Base-by-base conservation (phyloP, 2,888 invertebrate species). In the Polydesmus complanatus region DNA sequence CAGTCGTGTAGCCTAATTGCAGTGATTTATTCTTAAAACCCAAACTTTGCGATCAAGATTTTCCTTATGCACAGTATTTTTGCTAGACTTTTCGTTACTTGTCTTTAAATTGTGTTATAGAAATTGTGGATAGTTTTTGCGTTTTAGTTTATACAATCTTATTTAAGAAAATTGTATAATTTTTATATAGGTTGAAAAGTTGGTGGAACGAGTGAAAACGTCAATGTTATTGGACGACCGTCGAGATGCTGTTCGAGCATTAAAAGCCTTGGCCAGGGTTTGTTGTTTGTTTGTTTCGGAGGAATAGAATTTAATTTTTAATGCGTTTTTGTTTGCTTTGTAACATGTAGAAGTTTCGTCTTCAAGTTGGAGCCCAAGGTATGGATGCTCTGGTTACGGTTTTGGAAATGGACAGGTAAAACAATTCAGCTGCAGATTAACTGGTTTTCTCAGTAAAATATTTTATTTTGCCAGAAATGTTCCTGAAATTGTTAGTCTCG, bases 301-400 rank as follows among this genome's bases (percentile, higher is more conserved):
- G 5, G 37, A 37, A 8, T 14, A 37, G 14, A 37, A 14, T 37
- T 37, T 37, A 22, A 54, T 27, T 19, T 27, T n/a, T 5, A 27
- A 55, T 54, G 26, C 19, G 27, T 18, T 3, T 61, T 51, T 61
- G 27, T 57, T 23, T 37, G 67, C 91, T 91, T n/a, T n/a, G n/a
- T n/a, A n/a, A n/a, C n/a, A n/a, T n/a, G 0, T 81, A 88, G 72
- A 94, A 92, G 70, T 94, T 90, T 73, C 82, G 97, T 1, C 82
- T 98, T 26, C 95, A 97, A 75, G 97, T 99, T 47, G 98, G 97
- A 2, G 93, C 94, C 0, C 90, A 71, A 83, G 96, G 87, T 78
- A 88, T 73, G 86, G 88, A 64, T 73, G 88, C 60, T 76, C 81
- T 77, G 80, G 68, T 77, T 52, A 72, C 74, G 62, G 87, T 95